A percentile compares a stretch with the other conserved stretches of the same genome.
phyloP scores from a whole-genome alignment of 2,113 vertebrate species.

The Cyprinodon brontotheroides region DNA sequence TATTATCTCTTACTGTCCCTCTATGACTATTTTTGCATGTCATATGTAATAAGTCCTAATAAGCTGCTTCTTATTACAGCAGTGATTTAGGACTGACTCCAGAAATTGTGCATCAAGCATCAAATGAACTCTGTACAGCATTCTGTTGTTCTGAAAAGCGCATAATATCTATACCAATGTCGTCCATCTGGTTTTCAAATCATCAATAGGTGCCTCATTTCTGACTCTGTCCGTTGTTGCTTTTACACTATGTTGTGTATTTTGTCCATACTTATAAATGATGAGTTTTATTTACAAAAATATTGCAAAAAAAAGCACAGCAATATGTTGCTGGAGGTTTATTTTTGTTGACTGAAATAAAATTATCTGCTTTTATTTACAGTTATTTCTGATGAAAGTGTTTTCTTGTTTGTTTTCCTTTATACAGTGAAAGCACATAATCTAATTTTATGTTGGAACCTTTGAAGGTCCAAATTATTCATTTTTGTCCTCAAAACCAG shows the following conservation, averaged over 20 bases:
- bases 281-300: slow-evolving; percentile 51
- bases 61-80: slow-evolving; percentile 47
- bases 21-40: slow-evolving; percentile 66
- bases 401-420: slow-evolving; percentile 20
- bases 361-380: slow-evolving; percentile 65
- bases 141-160: slow-evolving; percentile 56
- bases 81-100: slow-evolving; percentile 45
- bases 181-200: slow-evolving; percentile 53
- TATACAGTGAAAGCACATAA: not conserved
- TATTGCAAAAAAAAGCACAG: slow-evolving; percentile 23
- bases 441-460: not conserved
- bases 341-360: slow-evolving; percentile 79
- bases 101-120: slow-evolving; percentile 49
- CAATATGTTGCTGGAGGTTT: slow-evolving; percentile 64
- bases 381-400: slow-evolving; percentile 31
- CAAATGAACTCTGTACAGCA: slow-evolving; percentile 56
- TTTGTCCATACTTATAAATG: slow-evolving; percentile 47
- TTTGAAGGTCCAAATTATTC: not conserved
- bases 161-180: slow-evolving; percentile 48
- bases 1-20: slow-evolving; percentile 54
- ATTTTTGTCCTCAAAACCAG: not conserved
- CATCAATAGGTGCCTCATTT: slow-evolving; percentile 65
- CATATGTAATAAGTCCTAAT: slow-evolving; percentile 35
- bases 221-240: slow-evolving; percentile 49
- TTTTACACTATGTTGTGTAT: slow-evolving; percentile 41